phyloP scores from a whole-genome alignment of 2,113 vertebrate species.

The Propithecus coquereli region DNA sequence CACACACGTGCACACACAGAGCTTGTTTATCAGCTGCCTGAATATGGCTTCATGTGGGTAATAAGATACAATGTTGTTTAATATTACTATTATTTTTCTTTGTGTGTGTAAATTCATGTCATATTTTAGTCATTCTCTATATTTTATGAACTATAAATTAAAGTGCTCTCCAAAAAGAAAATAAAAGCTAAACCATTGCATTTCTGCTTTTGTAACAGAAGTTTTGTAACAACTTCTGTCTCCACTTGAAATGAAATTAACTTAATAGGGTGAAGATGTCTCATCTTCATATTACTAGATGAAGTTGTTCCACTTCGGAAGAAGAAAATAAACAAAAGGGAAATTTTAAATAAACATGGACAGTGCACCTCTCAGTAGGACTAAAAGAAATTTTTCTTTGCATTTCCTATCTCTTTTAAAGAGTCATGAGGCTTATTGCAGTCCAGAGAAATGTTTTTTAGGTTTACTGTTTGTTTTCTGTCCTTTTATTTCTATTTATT shows the following conservation, averaged over 20 bases:
- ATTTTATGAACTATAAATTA: constrained; percentile 1
- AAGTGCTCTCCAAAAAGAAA: neutral
- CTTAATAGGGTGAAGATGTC: constrained; percentile 5
- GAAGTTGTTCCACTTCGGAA: constrained; percentile 30
- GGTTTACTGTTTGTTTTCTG: constrained; percentile 37
- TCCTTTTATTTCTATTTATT: constrained; percentile 52
- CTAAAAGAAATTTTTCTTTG: neutral
- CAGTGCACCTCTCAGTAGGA: neutral
- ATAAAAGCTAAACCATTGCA: constrained; percentile 26
- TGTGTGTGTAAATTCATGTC: neutral
- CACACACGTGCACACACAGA: neutral
- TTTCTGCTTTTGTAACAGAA: neutral
- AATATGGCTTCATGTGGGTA: constrained; percentile 29
- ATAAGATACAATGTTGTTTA: constrained; percentile 42
- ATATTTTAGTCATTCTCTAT: constrained; percentile 10
- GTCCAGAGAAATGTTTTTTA: neutral
- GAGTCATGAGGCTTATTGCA: neutral
- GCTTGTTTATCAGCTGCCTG: constrained; percentile 5
- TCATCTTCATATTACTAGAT: constrained; percentile 13
- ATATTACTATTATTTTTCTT: constrained; percentile 32
- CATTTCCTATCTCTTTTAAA: neutral
- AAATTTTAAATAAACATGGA: constrained; percentile 56
- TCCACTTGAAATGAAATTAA: constrained; percentile 57
- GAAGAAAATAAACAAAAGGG: constrained; percentile 43
- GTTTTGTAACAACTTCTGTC: neutral